Evolutionary conservation across 2,797 vertebrate species (phyloP), one percentile per base, ranked within the genome.

Genomic region (Mionectes olivaceus): DNA sequence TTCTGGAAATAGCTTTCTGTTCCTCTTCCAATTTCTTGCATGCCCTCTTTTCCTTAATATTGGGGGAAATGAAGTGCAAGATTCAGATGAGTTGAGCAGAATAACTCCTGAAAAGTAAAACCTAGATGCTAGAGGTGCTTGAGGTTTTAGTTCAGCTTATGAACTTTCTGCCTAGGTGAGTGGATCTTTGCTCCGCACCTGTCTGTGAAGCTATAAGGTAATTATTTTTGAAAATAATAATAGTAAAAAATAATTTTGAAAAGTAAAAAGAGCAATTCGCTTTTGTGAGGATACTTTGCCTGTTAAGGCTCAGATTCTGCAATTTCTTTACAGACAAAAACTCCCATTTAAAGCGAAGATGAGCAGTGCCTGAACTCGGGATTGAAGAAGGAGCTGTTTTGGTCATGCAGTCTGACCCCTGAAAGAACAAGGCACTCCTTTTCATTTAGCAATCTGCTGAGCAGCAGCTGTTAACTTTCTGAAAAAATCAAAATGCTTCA

Each of bases 401-500:
- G 94, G 86, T 95, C 67, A 8, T 73, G 69, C 47, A 65, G 39
- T 14, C 70, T 93, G 93, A 96, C 83, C 88, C n/a, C 25, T 86
- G 25, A 61, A 87, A 92, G 94, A 93, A 74, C 67, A 78, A 88
- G 78, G 73, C 77, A 59, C 60, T 93, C 87, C 65, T 71, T 95
- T 95, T 93, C 85, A 70, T 95, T 92, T 95, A 95, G 76, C 77
- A 94, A 84, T 94, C 93, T 94, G 89, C 87, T 97, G 71, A 76
- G 76, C 92, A 96, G 65, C 95, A 97, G 92, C 95, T 96, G 93
- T 89, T 96, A 86, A 76, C 83, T 97, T 97, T 97, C 87, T 41
- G 53, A 95, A 91, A 57, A 74, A 80, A 92, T 61, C 52, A 86
- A 79, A 95, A 91, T 80, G 78, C 89, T 88, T 82, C 52, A 25